Conservation (phyloP, 2,888 invertebrate species). For the Plebejus melissa region DNA sequence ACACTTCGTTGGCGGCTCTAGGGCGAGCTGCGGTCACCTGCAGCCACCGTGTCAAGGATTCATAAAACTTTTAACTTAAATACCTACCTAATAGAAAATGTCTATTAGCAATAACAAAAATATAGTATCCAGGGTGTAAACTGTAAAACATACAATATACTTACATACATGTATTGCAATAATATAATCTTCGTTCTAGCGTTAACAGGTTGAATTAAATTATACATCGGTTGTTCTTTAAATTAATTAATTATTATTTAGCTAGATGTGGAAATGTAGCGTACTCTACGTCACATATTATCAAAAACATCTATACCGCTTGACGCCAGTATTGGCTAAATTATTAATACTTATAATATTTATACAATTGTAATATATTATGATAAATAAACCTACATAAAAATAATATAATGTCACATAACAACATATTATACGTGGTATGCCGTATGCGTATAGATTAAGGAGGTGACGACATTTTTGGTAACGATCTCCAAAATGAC, state of each 20-base stretch:
- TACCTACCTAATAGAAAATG: not conserved
- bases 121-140: not conserved
- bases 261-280: not conserved
- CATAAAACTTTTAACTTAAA: not conserved
- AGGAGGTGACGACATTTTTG: too few species aligned
- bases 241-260: too few species aligned
- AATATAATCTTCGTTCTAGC: too few species aligned
- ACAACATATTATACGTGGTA: not conserved
- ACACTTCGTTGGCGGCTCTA: constrained; percentile 42
- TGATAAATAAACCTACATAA: not conserved
- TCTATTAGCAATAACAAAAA: not conserved
- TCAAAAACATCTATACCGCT: not conserved
- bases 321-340: not conserved
- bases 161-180: too few species aligned
- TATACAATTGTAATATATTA: not conserved
- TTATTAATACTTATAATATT: too few species aligned
- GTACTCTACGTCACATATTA: not conserved
- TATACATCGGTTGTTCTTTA: too few species aligned
- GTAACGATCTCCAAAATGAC: too few species aligned
- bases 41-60: constrained; percentile 52
- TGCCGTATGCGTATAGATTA: not conserved
- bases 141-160: too few species aligned
- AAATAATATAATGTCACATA: not conserved
- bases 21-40: constrained; percentile 54
- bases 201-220: too few species aligned